phyloP scores from a whole-genome alignment of 2,113 vertebrate species.

The Epinephelus fuscoguttatus region DNA sequence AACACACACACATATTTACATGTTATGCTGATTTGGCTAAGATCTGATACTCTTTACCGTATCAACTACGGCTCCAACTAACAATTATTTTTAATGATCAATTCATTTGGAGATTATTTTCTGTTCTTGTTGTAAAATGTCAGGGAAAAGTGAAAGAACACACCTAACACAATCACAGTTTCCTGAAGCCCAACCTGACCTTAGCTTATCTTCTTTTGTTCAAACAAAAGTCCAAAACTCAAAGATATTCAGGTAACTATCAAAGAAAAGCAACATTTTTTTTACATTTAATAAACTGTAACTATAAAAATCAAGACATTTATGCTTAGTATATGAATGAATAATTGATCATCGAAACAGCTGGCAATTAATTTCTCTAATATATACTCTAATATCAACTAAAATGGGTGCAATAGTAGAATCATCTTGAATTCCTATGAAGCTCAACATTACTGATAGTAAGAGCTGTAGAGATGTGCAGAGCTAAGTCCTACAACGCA shows the following conservation, averaged over 20 bases:
- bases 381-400: no score
- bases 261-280: not conserved
- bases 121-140: not conserved
- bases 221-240: not conserved
- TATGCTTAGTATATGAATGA: not conserved
- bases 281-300: not conserved
- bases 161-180: not conserved
- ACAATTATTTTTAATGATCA: not conserved
- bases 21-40: slow-evolving; percentile 20
- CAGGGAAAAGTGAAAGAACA: not conserved
- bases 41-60: not conserved
- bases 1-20: slow-evolving; percentile 22
- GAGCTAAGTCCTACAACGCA: no score
- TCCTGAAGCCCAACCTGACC: not conserved
- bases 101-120: not conserved
- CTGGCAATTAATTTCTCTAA: no score
- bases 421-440: no score
- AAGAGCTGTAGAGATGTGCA: no score
- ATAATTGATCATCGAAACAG: not conserved
- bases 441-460: no score
- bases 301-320: not conserved
- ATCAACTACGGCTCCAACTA: not conserved
- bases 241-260: not conserved
- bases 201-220: not conserved
- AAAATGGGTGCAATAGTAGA: no score